Percentiles rank a stretch among this genome's conserved stretches.
Evolutionary conservation across 2,113 vertebrate genomes (phyloP).

Genomic region (Scytalopus superciliaris): DNA sequence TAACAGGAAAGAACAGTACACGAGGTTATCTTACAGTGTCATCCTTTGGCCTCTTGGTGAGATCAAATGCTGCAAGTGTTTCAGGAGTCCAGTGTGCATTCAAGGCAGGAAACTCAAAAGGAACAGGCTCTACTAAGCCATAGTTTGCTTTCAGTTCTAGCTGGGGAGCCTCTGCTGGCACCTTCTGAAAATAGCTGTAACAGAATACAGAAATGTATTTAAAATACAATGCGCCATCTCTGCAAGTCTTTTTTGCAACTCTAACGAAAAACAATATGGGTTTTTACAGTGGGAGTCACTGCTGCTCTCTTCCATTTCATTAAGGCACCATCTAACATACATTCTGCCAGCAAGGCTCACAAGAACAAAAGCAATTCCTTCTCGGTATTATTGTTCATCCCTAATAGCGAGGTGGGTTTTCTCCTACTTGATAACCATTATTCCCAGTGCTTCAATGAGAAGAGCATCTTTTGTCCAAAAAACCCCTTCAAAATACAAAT

Average conservation of each 20-base stretch:
- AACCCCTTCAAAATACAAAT: background rate
- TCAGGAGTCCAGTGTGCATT: constrained; percentile 86
- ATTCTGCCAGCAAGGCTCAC: background rate
- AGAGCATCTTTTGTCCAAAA: background rate
- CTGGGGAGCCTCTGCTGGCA: constrained; percentile 89
- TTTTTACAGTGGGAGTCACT: background rate
- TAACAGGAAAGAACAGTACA: background rate
- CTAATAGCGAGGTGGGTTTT: background rate
- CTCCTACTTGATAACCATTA: background rate
- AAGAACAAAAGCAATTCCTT: background rate
- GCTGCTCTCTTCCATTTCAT: background rate
- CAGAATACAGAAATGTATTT: background rate
- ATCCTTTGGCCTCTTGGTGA: constrained; percentile 91
- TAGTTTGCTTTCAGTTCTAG: constrained; percentile 96
- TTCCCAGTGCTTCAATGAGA: background rate
- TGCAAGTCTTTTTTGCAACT: background rate
- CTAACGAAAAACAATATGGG: background rate
- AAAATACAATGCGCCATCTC: background rate
- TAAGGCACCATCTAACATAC: background rate
- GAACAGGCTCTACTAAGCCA: constrained; percentile 89
- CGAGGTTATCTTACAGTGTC: constrained; percentile 80
- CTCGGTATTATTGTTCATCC: background rate
- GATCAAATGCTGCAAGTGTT: constrained; percentile 90
- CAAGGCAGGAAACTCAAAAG: constrained; percentile 86
- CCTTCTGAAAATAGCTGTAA: constrained; percentile 95